A percentile compares a stretch with the other conserved stretches of the same genome.
Evolutionary conservation across 2,113 vertebrate species (phyloP).

Genomic region (Machaerirhynchus nigripectus): DNA sequence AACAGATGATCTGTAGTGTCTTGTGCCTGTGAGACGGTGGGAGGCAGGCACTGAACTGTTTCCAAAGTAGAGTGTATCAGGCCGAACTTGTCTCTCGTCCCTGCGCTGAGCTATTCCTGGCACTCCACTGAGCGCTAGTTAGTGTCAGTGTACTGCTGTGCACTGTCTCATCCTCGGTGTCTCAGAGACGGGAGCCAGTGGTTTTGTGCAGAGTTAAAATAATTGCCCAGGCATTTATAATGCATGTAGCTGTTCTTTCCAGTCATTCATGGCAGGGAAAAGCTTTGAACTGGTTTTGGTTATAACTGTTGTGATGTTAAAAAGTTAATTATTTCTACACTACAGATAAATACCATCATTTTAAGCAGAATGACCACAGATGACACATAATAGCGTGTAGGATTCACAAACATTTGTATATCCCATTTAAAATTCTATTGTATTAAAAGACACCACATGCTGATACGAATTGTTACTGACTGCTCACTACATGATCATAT

Average conservation of each 20-base stretch:
- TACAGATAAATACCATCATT: background rate
- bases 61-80: background rate
- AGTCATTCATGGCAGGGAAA: background rate
- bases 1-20: background rate
- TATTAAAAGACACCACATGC: background rate
- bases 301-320: background rate
- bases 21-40: background rate
- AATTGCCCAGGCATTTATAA: background rate
- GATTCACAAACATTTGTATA: background rate
- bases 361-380: background rate
- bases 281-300: background rate
- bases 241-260: background rate
- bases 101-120: background rate
- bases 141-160: background rate
- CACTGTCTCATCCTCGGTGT: background rate
- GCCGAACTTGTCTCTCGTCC: background rate
- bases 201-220: background rate
- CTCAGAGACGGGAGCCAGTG: background rate
- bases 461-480: background rate
- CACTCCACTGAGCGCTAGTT: accelerated
- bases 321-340: background rate
- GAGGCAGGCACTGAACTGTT: background rate
- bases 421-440: background rate
- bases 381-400: background rate
- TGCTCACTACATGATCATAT: background rate